Evolutionary conservation across 2,797 vertebrate species (phyloP).

Genomic region (Pantherophis alleghaniensis): DNA sequence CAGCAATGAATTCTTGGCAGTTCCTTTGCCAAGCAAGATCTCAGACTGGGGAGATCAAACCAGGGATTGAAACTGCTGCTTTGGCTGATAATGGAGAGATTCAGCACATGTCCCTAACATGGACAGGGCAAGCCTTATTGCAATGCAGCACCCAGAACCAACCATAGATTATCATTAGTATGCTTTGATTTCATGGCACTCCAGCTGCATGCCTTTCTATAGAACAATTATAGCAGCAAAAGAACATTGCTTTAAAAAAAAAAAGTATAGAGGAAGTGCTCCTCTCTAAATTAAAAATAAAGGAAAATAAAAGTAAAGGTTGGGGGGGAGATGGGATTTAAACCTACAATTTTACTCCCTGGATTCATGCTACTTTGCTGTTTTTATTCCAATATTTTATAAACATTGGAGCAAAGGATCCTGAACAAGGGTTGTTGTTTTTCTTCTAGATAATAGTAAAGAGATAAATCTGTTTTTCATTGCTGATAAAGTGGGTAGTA

Average conservation of each 20-base stretch:
- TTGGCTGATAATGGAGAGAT: not conserved
- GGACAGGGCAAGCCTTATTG: slow-evolving; percentile 5
- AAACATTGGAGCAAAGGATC: not conserved
- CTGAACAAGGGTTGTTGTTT: not conserved
- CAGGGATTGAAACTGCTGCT: not conserved
- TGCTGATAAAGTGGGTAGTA: not conserved
- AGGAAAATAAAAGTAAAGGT: not conserved
- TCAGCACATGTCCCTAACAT: not conserved
- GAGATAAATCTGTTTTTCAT: not conserved
- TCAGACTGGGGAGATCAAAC: not conserved
- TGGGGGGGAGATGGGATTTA: not conserved
- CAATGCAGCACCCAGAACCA: not conserved
- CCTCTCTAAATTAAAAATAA: not conserved
- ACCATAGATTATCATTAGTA: slow-evolving; percentile 16
- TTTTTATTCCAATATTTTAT: not conserved
- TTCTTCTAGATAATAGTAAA: not conserved
- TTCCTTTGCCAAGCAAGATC: not conserved
- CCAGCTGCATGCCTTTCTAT: not conserved
- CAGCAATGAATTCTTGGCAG: not conserved
- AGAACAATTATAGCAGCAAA: slow-evolving; percentile 12
- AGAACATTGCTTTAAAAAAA: not conserved
- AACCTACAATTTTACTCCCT: not conserved
- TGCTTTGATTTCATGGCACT: slow-evolving; percentile 13
- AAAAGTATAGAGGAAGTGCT: not conserved
- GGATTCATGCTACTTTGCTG: not conserved